These are phyloP conservation scores for Trissolcus basalis DNA, from an alignment of 1,140 invertebrate genomes.

Conservation along the genomic window DNA sequence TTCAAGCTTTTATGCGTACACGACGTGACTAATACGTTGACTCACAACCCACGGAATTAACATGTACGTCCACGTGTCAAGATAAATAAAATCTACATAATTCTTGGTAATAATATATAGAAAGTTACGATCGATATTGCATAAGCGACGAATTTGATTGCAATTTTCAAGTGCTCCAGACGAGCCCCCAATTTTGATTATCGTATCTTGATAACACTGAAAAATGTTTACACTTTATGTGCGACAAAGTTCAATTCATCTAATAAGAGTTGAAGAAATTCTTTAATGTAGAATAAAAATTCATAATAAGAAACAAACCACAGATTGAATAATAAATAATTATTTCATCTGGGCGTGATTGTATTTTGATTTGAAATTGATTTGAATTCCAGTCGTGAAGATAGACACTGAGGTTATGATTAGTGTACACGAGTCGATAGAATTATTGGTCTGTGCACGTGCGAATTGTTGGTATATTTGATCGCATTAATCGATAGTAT, in stretches of 20 bases:
- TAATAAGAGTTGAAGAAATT: too few species aligned
- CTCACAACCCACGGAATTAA: conserved; percentile 58
- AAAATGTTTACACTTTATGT: too few species aligned
- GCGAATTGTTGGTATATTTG: conserved; percentile 44
- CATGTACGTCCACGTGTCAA: conserved; percentile 58
- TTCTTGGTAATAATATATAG: conserved; percentile 49
- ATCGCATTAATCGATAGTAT: conserved; percentile 46
- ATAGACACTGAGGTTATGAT: conserved; percentile 4
- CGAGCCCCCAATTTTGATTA: too few species aligned
- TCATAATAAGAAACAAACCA: too few species aligned
- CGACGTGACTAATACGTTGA: conserved; percentile 59
- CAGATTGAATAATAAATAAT: neutral
- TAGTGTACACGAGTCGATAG: conserved; percentile 13
- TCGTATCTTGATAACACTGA: too few species aligned
- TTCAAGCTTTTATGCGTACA: conserved; percentile 35
- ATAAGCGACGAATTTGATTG: conserved; percentile 28
- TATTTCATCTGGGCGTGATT: neutral
- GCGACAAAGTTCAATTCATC: too few species aligned
- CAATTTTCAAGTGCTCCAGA: conserved; percentile 7
- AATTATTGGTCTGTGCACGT: conserved; percentile 39
- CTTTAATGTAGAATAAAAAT: too few species aligned
- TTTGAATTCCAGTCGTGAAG: neutral
- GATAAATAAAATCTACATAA: conserved; percentile 59
- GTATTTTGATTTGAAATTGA: neutral
- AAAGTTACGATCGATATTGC: conserved; percentile 52